Evolutionary conservation across 2,888 invertebrate species (phyloP), one percentile per base, ranked within the genome.

Genomic region (Stenotaenia linearis): DNA sequence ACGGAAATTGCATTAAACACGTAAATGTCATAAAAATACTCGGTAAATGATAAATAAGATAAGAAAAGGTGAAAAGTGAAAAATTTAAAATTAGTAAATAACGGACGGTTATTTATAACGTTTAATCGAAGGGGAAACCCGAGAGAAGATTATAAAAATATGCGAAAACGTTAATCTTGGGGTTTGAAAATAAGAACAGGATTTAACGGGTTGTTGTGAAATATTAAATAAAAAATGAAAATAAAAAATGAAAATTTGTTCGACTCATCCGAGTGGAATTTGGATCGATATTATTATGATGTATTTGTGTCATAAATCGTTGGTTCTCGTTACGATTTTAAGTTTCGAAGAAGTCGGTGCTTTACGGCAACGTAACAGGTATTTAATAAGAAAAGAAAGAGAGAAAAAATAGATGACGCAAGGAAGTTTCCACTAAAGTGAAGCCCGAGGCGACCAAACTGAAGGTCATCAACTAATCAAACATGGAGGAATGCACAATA

Each of bases 381-480:
- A 69, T 69, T 69, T 69, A 69, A 69, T 28, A 69, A 69, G 69
- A 69, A n/a, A 69, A 28, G 69, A 69, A 28, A 69, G 25, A 69
- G 7, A 69, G 25, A 69, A 69, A n/a, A 69, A 69, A 69, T 69
- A n/a, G 69, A 69, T 69, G 69, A 69, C 69, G 69, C 69, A 69
- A 69, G 69, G 69, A 69, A 69, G 69, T 69, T 69, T 69, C 69
- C 69, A 69, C 25, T 69, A 2, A n/a, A 69, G 25, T 15, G 5
- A 61, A 15, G 69, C 69, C 69, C 25, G 25, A 12, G 69, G 69
- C 23, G 23, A 28, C 28, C 25, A 50, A 69, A 69, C 69, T 69
- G 69, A 69, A 69, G 69, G 69, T 69, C 69, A 69, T 69, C 69
- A 69, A 69, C 69, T 69, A 69, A 69, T 69, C 69, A 69, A 69